Base-by-base conservation (phyloP, 1,140 invertebrate species). In the Penaeus chinensis region DNA sequence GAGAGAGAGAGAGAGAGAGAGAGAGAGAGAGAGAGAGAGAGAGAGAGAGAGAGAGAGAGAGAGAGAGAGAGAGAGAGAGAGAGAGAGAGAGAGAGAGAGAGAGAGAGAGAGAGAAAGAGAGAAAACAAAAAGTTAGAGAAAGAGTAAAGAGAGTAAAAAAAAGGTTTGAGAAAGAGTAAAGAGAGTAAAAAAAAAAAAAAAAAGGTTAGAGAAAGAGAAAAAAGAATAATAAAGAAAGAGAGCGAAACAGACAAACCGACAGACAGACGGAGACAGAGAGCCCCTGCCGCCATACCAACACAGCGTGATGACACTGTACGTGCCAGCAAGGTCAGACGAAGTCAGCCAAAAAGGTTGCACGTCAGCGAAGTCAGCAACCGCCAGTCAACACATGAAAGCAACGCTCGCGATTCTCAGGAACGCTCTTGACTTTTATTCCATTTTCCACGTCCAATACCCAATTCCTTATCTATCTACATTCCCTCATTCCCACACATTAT, bases 241-340 rank as follows among this genome's bases (percentile, higher is more conserved):
- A n/a, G 24, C 18, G 4, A 71, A 20, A 18, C n/a, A 27, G 5
- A 71, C 20, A 71, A 32, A 24, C 69, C 10, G 66, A 71, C 69
- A 22, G 66, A 24, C 69, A 71, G 66, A 71, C n/a, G 32, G 66
- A 71, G 66, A 71, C n/a, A 71, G 65, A 74, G 24, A 74, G n/a
- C 18, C 2, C 11, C 24, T 18, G 37, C n/a, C 24, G 16, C 69
- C 37, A 74, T 74, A 22, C 37, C n/a, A 74, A 37, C n/a, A 74
- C 69, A 74, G 37, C 7, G 4, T 27, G 20, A 20, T 24, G 37
- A 32, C 69, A 32, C 5, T 37, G n/a, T 24, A 74, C 24, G n/a
- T 37, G 37, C 69, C 54, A 54, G 54, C 16, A 54, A 54, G 54
- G 54, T 54, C 54, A 54, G 54, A 13, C 16, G 54, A 54, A 54